Evolutionary conservation across 2,888 invertebrate species (phyloP).

Genomic region (Lasioglossum morio): DNA sequence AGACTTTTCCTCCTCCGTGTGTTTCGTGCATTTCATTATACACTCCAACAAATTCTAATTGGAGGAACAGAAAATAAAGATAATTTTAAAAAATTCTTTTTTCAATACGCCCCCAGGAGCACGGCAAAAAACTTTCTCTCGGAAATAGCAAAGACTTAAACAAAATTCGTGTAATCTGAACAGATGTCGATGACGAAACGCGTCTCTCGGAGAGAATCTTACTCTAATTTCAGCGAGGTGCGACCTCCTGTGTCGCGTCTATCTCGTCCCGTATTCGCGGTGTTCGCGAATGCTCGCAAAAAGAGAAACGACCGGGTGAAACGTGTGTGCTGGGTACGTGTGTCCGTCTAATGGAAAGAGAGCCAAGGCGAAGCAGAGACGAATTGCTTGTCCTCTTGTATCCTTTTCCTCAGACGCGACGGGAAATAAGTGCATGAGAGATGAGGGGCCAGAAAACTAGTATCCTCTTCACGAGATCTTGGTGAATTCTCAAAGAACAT

Average conservation of each 20-base stretch:
- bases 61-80: neutral
- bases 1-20: too few species aligned
- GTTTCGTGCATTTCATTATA: too few species aligned
- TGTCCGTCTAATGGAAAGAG: slow-evolving; percentile 27
- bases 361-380: slow-evolving; percentile 49
- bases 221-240: slow-evolving; percentile 64
- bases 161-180: neutral
- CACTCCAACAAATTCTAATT: neutral
- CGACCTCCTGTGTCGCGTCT: slow-evolving; percentile 25
- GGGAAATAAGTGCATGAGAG: slow-evolving; percentile 49
- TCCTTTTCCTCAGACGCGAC: slow-evolving; percentile 31
- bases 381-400: slow-evolving; percentile 58
- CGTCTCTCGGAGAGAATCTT: slow-evolving; percentile 34
- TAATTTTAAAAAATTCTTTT: too few species aligned
- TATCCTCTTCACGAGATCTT: slow-evolving; percentile 39
- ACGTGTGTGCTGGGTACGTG: slow-evolving; percentile 7
- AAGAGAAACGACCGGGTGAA: slow-evolving; percentile 20
- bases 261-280: slow-evolving; percentile 52
- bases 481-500: neutral
- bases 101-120: too few species aligned
- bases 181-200: slow-evolving; percentile 43
- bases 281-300: slow-evolving; percentile 48
- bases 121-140: neutral
- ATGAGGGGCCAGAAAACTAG: slow-evolving; percentile 57
- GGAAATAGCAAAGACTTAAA: neutral